Evolutionary conservation across 2,797 vertebrate genomes (phyloP).

Genomic region (Cheirogaleus major): DNA sequence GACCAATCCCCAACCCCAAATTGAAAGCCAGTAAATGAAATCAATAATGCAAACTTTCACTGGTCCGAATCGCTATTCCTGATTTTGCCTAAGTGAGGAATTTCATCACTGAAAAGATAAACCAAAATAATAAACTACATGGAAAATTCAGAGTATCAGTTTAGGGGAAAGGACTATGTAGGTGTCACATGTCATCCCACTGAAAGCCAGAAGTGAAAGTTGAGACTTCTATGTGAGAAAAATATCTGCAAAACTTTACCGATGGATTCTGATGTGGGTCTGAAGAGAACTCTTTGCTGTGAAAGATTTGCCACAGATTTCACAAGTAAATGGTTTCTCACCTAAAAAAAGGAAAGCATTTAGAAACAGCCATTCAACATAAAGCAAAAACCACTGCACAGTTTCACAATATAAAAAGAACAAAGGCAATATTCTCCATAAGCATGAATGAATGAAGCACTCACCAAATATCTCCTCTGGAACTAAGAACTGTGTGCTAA

Average conservation of each 20-base stretch:
- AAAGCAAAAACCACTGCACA: background rate
- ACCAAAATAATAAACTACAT: background rate
- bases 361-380: background rate
- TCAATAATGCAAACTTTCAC: background rate
- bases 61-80: background rate
- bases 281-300: conserved; percentile 98
- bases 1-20: background rate
- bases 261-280: conserved; percentile 98
- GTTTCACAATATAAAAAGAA: background rate
- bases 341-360: conserved; percentile 84
- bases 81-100: conserved; percentile 8
- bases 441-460: background rate
- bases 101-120: conserved; percentile 40
- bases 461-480: background rate
- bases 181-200: background rate
- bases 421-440: background rate
- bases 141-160: background rate
- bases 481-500: background rate
- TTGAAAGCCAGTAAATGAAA: conserved; percentile 26
- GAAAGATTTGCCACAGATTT: conserved; percentile 99
- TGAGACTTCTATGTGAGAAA: background rate
- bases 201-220: background rate
- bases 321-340: conserved; percentile 98
- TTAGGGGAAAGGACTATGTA: background rate
- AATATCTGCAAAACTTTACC: conserved; percentile 83